A percentile compares a stretch with the other conserved stretches of the same genome.
phyloP scores from a whole-genome alignment of 1,140 invertebrate species.

The Armadillidium nasatum region DNA sequence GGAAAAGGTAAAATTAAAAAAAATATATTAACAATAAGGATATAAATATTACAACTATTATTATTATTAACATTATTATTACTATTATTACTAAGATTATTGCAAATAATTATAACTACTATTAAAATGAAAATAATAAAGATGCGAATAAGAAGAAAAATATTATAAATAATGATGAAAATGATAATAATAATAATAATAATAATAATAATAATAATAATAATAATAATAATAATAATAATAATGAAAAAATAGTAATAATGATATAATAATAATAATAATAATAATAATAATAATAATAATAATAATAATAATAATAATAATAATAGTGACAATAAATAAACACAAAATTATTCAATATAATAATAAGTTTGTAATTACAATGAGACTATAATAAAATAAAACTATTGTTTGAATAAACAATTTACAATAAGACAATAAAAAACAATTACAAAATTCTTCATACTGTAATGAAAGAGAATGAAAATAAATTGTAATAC shows the following conservation, averaged over 20 bases:
- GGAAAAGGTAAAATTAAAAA: conserved; percentile 20
- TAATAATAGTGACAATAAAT: too few relatives aligned
- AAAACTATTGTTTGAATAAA: not conserved
- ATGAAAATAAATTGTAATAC: conserved; percentile 47
- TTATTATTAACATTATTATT: too few relatives aligned
- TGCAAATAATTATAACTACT: too few relatives aligned
- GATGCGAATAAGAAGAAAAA: too few relatives aligned
- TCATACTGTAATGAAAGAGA: conserved; percentile 32
- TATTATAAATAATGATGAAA: too few relatives aligned
- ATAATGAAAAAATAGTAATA: not conserved
- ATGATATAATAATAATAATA: not conserved
- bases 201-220: not conserved
- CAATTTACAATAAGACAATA: not conserved
- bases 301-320: not conserved
- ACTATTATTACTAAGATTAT: too few relatives aligned
- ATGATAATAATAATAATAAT: not conserved
- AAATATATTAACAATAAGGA: not conserved
- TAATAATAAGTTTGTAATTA: not conserved
- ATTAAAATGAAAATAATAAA: too few relatives aligned
- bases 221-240: not conserved
- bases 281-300: not conserved
- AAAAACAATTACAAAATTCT: too few relatives aligned
- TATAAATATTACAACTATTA: not conserved
- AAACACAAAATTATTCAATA: not conserved
- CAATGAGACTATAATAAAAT: not conserved